Conservation (phyloP, 1,140 invertebrate genomes). For the Mesaphorura yosii region DNA sequence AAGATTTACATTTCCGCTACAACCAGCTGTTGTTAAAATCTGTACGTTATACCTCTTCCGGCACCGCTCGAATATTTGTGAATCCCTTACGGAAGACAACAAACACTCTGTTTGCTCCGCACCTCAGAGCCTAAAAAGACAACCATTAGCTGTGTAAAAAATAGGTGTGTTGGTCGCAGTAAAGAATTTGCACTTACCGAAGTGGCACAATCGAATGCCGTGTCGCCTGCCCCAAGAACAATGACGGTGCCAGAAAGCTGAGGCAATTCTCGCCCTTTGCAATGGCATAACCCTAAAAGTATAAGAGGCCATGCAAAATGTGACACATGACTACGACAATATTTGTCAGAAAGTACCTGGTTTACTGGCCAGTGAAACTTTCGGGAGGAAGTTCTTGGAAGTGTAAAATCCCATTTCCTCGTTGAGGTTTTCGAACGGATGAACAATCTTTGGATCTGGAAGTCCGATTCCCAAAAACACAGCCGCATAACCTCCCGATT, state of each 20-base stretch:
- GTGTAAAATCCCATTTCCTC: conserved; percentile 81
- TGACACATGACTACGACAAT: not conserved
- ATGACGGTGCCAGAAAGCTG: conserved; percentile 72
- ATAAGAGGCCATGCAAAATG: conserved; percentile 4
- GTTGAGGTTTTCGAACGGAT: conserved; percentile 67
- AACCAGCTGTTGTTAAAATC: not conserved
- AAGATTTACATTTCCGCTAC: conserved; percentile 1
- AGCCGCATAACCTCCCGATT: conserved; percentile 56
- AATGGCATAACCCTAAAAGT: conserved; percentile 60
- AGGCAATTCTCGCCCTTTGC: conserved; percentile 57
- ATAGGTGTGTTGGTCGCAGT: too few relatives aligned
- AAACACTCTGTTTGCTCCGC: conserved; percentile 82
- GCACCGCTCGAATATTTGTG: conserved; percentile 86
- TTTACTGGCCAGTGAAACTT: conserved; percentile 78
- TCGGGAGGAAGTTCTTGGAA: conserved; percentile 85
- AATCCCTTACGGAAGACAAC: conserved; percentile 87
- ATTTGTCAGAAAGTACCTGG: conserved; percentile 46
- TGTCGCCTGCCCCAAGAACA: conserved; percentile 92
- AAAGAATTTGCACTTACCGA: too few relatives aligned
- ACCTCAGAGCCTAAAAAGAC: conserved; percentile 86
- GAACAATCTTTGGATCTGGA: conserved; percentile 71
- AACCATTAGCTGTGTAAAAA: too few relatives aligned
- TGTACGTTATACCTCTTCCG: conserved; percentile 68
- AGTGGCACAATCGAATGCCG: conserved; percentile 97
- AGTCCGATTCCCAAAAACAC: conserved; percentile 91